A percentile compares a stretch with the other conserved stretches of the same genome.
Evolutionary conservation across 2,113 vertebrate genomes (phyloP).

Genomic region (Brachyhypopomus gauderio): DNA sequence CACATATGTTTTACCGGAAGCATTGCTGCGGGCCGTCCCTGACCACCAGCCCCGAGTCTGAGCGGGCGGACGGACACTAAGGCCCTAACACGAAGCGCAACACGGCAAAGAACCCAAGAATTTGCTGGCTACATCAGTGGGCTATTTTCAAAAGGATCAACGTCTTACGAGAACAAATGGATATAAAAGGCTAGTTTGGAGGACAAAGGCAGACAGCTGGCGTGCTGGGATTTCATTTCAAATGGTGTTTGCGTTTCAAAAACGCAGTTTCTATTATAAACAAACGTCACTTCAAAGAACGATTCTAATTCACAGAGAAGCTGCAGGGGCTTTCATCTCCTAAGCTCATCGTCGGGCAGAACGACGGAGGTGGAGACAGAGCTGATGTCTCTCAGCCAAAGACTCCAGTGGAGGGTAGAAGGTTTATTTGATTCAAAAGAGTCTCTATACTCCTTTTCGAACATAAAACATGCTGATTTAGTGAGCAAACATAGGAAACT

Average conservation of each 20-base stretch:
- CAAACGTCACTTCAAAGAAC: conserved; percentile 66
- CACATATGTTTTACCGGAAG: conserved; percentile 17
- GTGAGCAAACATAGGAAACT: conserved; percentile 2
- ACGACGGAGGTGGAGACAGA: conserved; percentile 29
- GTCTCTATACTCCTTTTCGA: conserved; percentile 13
- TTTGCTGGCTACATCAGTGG: conserved; percentile 17
- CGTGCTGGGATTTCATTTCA: conserved; percentile 61
- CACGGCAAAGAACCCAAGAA: conserved; percentile 31
- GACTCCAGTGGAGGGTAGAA: neutral
- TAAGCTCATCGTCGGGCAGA: conserved; percentile 50
- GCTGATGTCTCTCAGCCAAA: conserved; percentile 31
- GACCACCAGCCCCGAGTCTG: neutral
- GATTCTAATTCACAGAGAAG: conserved; percentile 63
- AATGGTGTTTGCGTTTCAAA: conserved; percentile 56
- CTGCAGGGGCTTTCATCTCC: conserved; percentile 63
- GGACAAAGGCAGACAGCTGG: conserved; percentile 61
- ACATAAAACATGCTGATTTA: conserved; percentile 32
- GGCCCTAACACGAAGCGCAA: conserved; percentile 33
- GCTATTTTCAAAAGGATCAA: conserved; percentile 42
- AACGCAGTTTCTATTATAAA: conserved; percentile 60
- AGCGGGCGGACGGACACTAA: conserved; percentile 26
- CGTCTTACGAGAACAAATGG: conserved; percentile 53
- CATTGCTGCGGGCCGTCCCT: neutral
- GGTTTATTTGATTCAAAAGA: conserved; percentile 31
- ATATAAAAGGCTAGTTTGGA: conserved; percentile 56